These are phyloP conservation scores for Mormyrus proboscirostris DNA, from an alignment of 2,797 vertebrate species.

Conservation along the genomic window DNA sequence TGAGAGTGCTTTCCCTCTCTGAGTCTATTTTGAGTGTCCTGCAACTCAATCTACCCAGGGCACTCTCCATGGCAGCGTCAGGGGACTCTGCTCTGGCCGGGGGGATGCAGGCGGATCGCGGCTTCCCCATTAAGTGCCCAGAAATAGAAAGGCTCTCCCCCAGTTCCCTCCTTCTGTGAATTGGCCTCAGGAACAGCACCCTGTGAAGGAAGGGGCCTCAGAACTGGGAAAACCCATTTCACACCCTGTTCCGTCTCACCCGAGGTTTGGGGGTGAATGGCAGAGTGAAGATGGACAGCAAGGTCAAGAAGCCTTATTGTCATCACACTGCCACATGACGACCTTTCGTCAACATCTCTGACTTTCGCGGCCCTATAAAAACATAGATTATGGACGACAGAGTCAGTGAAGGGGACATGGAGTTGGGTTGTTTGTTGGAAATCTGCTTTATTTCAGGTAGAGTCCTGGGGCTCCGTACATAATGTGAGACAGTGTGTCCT, in stretches of 20 bases:
- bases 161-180: neutral
- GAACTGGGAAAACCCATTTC: neutral
- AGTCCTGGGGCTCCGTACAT: neutral
- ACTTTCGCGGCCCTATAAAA: neutral
- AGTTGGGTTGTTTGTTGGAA: neutral
- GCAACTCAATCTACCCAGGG: slow-evolving; percentile 17
- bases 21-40: slow-evolving; percentile 18
- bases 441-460: neutral
- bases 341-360: neutral
- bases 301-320: neutral
- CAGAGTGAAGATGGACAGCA: neutral
- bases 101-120: neutral
- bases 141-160: slow-evolving; percentile 3
- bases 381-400: neutral
- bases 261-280: neutral
- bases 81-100: slow-evolving; percentile 7
- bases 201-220: neutral
- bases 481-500: neutral
- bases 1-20: neutral
- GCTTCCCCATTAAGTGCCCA: neutral
- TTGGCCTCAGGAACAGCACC: neutral
- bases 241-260: neutral
- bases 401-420: neutral
- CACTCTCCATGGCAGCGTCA: neutral
- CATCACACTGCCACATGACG: neutral